phyloP scores from a whole-genome alignment of 1,140 invertebrate species.

The Polypedilum pembai region DNA sequence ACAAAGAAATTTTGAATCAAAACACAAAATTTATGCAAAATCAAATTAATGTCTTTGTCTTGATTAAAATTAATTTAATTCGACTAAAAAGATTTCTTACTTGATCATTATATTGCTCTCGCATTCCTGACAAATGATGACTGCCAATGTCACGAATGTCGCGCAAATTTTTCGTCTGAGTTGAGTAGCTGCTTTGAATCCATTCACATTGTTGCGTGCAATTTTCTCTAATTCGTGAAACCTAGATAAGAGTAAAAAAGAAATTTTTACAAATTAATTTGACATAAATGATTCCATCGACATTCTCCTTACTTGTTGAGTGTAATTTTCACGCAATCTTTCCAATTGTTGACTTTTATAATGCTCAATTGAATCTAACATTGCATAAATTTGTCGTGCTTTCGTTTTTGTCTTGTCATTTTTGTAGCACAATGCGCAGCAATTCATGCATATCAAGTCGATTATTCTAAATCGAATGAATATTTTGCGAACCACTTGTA shows the following conservation, averaged over 20 bases:
- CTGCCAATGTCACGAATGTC: constrained; percentile 87
- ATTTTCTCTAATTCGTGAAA: constrained; percentile 83
- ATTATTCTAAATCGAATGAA: constrained; percentile 39
- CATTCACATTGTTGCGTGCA: constrained; percentile 88
- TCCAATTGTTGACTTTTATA: constrained; percentile 85
- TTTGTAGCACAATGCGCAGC: constrained; percentile 60
- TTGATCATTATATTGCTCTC: constrained; percentile 89
- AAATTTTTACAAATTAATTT: constrained; percentile 31
- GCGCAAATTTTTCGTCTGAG: constrained; percentile 75
- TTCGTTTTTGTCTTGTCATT: constrained; percentile 60
- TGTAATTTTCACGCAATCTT: constrained; percentile 82
- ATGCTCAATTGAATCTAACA: constrained; percentile 82
- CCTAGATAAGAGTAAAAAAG: constrained; percentile 44
- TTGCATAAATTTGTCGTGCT: constrained; percentile 71
- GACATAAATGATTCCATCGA: background rate
- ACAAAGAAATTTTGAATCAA: background rate
- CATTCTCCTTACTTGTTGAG: constrained; percentile 60
- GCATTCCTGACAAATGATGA: constrained; percentile 70
- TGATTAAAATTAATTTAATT: background rate
- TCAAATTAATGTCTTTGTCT: background rate
- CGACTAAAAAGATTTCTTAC: constrained; percentile 45
- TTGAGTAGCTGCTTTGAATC: constrained; percentile 84
- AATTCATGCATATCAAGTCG: constrained; percentile 44
- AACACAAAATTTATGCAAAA: background rate
- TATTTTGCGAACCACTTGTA: constrained; percentile 64